A percentile compares a stretch with the other conserved stretches of the same genome.
Evolutionary conservation across 2,113 vertebrate genomes (phyloP).

Genomic region (Chamaea fasciata): DNA sequence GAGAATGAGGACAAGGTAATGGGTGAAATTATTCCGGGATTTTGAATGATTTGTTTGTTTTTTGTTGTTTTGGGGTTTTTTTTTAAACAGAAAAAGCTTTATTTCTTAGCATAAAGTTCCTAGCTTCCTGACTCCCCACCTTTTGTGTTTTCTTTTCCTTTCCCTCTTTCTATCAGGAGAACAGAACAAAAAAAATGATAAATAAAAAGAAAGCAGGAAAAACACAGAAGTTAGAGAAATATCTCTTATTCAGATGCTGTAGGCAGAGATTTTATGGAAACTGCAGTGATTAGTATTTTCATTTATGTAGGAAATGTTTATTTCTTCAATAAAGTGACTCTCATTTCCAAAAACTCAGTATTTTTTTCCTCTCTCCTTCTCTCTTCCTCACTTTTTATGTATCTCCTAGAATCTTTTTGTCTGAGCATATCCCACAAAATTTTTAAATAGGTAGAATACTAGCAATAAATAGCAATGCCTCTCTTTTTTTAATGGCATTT

Average conservation of each 20-base stretch:
- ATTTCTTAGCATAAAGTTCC: background rate
- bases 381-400: background rate
- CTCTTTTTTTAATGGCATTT: background rate
- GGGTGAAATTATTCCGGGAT: background rate
- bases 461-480: background rate
- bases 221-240: background rate
- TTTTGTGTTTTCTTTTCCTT: background rate
- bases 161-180: background rate
- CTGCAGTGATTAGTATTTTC: background rate
- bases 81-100: background rate
- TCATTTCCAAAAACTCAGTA: background rate
- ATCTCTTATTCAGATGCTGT: background rate
- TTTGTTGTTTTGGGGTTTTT: background rate
- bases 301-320: constrained; percentile 5
- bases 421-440: background rate
- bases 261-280: background rate
- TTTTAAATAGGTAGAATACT: background rate
- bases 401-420: background rate
- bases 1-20: background rate
- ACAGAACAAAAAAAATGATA: background rate
- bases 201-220: background rate
- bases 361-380: background rate
- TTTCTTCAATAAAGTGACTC: constrained; percentile 20
- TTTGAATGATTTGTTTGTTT: background rate
- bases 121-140: background rate